These are phyloP conservation scores for Calycopis cecrops DNA, from an alignment of 1,140 invertebrate species.

Conservation along the genomic window DNA sequence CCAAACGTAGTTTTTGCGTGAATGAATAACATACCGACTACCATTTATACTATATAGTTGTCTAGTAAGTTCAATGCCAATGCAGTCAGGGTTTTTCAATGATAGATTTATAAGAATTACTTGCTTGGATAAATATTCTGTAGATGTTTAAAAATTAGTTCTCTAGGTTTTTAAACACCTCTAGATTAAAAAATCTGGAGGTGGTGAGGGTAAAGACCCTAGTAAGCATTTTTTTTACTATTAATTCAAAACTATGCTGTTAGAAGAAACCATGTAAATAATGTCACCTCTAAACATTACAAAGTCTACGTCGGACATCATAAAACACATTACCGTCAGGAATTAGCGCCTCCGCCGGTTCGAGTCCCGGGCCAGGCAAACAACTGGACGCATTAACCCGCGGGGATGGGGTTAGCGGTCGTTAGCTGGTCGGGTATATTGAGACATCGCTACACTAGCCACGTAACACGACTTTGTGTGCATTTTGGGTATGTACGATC, in stretches of 20 bases:
- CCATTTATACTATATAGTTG: too few relatives aligned
- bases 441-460: constrained; percentile 2
- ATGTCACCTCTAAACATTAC: constrained; percentile 28
- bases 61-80: too few relatives aligned
- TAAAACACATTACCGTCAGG: constrained; percentile 48
- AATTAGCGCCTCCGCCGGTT: constrained; percentile 44
- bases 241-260: too few relatives aligned
- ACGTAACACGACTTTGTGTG: neutral
- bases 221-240: too few relatives aligned
- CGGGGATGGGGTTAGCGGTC: constrained; percentile 10
- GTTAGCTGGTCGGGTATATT: constrained; percentile 10
- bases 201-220: too few relatives aligned
- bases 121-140: neutral
- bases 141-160: neutral
- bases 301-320: constrained; percentile 29
- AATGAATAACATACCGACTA: too few relatives aligned
- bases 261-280: neutral
- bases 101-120: too few relatives aligned
- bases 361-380: constrained; percentile 35
- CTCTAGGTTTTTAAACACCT: too few relatives aligned
- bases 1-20: too few relatives aligned
- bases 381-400: constrained; percentile 41
- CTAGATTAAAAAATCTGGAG: too few relatives aligned
- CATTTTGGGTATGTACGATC: neutral
- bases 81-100: too few relatives aligned